A percentile compares a stretch with the other conserved stretches of the same genome.
These are phyloP conservation scores for Cottoperca gobio DNA, from an alignment of 2,797 vertebrate genomes.

Conservation along the genomic window DNA sequence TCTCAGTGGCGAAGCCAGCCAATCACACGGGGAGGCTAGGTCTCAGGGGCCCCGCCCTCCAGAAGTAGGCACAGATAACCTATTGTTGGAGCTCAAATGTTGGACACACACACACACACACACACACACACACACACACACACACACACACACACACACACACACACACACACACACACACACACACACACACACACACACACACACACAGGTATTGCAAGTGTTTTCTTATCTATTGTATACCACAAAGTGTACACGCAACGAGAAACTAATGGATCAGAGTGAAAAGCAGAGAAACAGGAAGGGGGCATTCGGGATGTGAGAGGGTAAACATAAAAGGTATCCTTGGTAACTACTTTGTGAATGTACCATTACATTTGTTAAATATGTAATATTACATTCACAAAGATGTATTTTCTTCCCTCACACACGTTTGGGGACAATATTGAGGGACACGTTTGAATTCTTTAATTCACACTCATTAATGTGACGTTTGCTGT, in stretches of 20 bases:
- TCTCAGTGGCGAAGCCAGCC: slow-evolving; percentile 64
- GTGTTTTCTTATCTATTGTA: slow-evolving; percentile 58
- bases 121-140: slow-evolving; percentile 55
- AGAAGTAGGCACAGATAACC: slow-evolving; percentile 79
- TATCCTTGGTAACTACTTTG: slow-evolving; percentile 41
- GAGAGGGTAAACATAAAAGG: slow-evolving; percentile 34
- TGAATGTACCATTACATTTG: no score
- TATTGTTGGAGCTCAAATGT: slow-evolving; percentile 76
- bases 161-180: slow-evolving; percentile 51
- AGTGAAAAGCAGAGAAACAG: slow-evolving; percentile 32
- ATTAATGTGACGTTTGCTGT: slow-evolving; percentile 50
- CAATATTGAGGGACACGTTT: slow-evolving; percentile 20
- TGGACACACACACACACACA: slow-evolving; percentile 47
- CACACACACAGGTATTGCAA: slow-evolving; percentile 49
- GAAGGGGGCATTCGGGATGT: not conserved
- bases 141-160: slow-evolving; percentile 59
- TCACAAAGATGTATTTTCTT: not conserved
- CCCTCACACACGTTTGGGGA: slow-evolving; percentile 5
- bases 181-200: slow-evolving; percentile 54
- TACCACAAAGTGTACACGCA: slow-evolving; percentile 24
- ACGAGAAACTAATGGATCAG: slow-evolving; percentile 51
- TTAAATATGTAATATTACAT: slow-evolving; percentile 44
- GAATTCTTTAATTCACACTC: slow-evolving; percentile 24
- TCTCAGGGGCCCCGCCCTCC: slow-evolving; percentile 70
- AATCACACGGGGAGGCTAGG: slow-evolving; percentile 68